Base-by-base conservation (phyloP, 2,113 vertebrate species). In the Ceyx melanurus region DNA sequence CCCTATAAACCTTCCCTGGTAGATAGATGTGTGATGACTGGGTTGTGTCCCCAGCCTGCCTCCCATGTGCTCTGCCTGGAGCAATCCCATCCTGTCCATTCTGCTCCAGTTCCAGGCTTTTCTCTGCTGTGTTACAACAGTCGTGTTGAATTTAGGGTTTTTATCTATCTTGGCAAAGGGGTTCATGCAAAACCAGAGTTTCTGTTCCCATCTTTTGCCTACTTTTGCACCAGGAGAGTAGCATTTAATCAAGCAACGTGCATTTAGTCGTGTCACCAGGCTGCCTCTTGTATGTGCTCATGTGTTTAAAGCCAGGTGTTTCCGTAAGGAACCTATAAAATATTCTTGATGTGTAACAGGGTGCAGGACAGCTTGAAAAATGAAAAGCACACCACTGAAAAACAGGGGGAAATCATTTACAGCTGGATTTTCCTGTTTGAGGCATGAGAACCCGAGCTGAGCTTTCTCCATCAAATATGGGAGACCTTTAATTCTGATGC, bases 291-390 rank as follows among this genome's bases (percentile, higher is more conserved):
- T 12, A 7, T 15, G 7, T 42, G 20, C 7, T 10, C 5, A 1
- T 1, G 1, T 8, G 14, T 9, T 73, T 37, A 68, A 86, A 66
- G 5, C 6, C 53, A 33, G 42, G 13, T 57, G 35, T 9, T 89
- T 56, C 71, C 31, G 11, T 21, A 11, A 66, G 42, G 81, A 87
- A 53, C 5, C 4, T 43, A 16, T 53, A 31, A 51, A 54, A 60
- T 23, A 33, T 64, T 78, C 25, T 53, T 65, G 31, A 40, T 0
- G 0, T 43, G 31, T 20, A 37, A 31, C 43, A 9, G 6, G 28
- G 22, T 28, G 21, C 85, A 74, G 25, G 19, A 46, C 62, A 62
- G 64, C 28, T 25, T 56, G 46, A 50, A 56, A 80, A 71, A 43
- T 13, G 1, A 80, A 37, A 91, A 70, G 3, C 9, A 7, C 5